Base-by-base conservation (phyloP, 2,113 vertebrate genomes). In the Proteles cristata region DNA sequence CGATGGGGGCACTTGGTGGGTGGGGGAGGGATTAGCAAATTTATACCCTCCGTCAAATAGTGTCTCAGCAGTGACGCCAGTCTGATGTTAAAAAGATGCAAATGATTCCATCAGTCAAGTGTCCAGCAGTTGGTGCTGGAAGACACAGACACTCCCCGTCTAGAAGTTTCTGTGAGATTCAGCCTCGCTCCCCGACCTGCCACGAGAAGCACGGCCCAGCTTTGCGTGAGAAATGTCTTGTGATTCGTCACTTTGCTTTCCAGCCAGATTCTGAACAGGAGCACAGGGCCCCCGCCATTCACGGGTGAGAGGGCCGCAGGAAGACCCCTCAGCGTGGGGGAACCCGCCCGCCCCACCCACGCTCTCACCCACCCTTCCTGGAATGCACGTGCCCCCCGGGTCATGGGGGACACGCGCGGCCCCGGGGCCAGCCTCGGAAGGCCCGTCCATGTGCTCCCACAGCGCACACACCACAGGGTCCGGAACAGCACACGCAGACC, bases 51-150 rank as follows among this genome's bases (percentile, higher is more conserved):
- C 88, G 71, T 97, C 97, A 93, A 69, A 39, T 2, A 0, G 65
- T 77, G 86, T 96, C 96, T 96, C 95, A 94, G 98, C 96, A 98
- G 97, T 48, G 69, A 98, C 90, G 88, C 84, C 96, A 80, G 81
- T 89, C 98, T 98, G 86, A 85, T 92, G 74, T 97, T 92, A 81
- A 97, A 58, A 97, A 98, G 96, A 87, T 74, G 90, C 96, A 86
- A 93, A 90, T 69, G 48, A 77, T 92, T 96, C 96, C 93, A 83
- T 91, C 91, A 35, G 63, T 68, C 83, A 92, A 2, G 88, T 93
- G 95, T 95, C 96, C 93, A 83, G 98, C 85, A 95, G 58, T 39
- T 90, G 26, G 16, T 63, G 77, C 94, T 80, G 87, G 92, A 93
- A 96, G 96, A 94, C 55, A 73, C 19, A 53, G 94, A 73, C 83